Percentiles rank a stretch among this genome's conserved stretches.
These are phyloP conservation scores for Phaetusa simplex DNA, from an alignment of 2,113 vertebrate species.

Conservation along the genomic window DNA sequence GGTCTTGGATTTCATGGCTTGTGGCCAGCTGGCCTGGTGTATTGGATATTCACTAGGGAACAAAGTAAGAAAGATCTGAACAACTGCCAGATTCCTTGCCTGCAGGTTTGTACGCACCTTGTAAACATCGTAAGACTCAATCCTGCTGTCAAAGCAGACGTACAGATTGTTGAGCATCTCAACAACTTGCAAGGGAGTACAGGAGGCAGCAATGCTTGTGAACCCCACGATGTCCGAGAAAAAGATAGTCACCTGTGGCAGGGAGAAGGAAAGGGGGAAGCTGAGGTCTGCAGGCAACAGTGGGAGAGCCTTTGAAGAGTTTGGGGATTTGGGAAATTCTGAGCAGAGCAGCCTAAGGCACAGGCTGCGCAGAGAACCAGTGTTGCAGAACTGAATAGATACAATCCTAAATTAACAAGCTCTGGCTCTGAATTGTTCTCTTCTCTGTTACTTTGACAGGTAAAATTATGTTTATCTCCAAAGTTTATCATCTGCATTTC, in stretches of 20 bases:
- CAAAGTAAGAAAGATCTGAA: not conserved
- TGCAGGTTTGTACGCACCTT: slow-evolving; percentile 72
- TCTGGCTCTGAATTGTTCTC: not conserved
- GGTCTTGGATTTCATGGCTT: not conserved
- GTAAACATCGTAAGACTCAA: slow-evolving; percentile 88
- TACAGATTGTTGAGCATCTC: slow-evolving; percentile 90
- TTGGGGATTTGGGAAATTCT: not conserved
- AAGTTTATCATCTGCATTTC: not conserved
- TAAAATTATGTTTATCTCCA: not conserved
- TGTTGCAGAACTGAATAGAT: not conserved
- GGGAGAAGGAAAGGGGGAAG: not conserved
- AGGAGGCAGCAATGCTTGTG: slow-evolving; percentile 87
- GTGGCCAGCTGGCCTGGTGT: not conserved
- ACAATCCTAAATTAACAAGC: not conserved
- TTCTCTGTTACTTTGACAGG: not conserved
- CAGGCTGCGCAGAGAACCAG: rapidly evolving
- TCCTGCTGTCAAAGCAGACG: slow-evolving; percentile 87
- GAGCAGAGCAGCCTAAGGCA: not conserved
- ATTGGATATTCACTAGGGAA: not conserved
- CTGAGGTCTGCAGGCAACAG: not conserved
- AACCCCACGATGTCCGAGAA: slow-evolving; percentile 91
- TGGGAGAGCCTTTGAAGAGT: not conserved
- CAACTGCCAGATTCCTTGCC: not conserved
- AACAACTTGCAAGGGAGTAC: slow-evolving; percentile 86
- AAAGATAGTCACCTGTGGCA: slow-evolving; percentile 85